These are phyloP conservation scores for Patella depressa DNA, from an alignment of 2,888 invertebrate species.

Conservation along the genomic window DNA sequence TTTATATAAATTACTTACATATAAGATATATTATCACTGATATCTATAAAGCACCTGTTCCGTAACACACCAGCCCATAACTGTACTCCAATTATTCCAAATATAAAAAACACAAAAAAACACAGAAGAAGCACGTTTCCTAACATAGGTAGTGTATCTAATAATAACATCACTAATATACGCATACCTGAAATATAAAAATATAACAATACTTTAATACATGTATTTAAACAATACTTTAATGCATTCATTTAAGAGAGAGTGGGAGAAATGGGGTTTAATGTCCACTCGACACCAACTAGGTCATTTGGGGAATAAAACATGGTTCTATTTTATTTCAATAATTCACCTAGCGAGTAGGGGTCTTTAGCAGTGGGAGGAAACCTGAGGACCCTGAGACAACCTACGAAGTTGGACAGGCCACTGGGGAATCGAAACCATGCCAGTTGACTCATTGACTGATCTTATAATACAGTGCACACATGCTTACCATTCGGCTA, in stretches of 20 bases:
- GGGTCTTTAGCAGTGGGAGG: too few species aligned
- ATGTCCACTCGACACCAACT: too few species aligned
- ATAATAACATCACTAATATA: constrained; percentile 95
- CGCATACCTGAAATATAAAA: constrained; percentile 86
- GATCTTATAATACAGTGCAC: too few species aligned
- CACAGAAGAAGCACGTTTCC: constrained; percentile 96
- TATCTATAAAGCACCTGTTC: constrained; percentile 89
- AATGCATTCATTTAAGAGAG: too few species aligned
- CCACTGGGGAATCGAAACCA: too few species aligned
- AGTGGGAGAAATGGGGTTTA: too few species aligned
- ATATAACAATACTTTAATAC: constrained; percentile 31
- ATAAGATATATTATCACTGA: constrained; percentile 80
- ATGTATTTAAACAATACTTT: too few species aligned
- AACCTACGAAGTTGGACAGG: too few species aligned
- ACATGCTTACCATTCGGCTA: too few species aligned
- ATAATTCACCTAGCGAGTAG: background rate
- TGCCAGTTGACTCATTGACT: too few species aligned
- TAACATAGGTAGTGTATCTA: constrained; percentile 99
- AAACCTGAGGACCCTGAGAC: too few species aligned
- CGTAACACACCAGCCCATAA: constrained; percentile 98
- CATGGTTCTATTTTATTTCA: background rate
- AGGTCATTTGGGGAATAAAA: too few species aligned
- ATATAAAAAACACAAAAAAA: constrained; percentile 99
- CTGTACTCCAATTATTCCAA: constrained; percentile 99
- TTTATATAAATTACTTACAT: constrained; percentile 78